Evolutionary conservation across 2,113 vertebrate genomes (phyloP).

Genomic region (Halichoerus grypus): DNA sequence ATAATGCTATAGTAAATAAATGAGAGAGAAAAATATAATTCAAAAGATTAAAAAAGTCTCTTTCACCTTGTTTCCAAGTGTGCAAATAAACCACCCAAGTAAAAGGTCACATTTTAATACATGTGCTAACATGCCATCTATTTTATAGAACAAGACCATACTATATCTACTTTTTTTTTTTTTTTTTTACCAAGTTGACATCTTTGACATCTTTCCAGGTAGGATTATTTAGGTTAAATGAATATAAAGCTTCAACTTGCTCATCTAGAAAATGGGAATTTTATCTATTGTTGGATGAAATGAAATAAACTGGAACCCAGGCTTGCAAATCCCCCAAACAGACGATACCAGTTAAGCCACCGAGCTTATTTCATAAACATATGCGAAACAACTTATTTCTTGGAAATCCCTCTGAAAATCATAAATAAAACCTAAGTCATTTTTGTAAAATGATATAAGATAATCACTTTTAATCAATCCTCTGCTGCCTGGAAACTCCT

Average conservation of each 20-base stretch:
- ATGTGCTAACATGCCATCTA: background rate
- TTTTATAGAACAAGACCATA: background rate
- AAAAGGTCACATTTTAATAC: background rate
- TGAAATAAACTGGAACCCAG: background rate
- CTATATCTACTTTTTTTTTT: background rate
- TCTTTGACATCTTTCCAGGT: background rate
- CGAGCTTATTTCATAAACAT: background rate
- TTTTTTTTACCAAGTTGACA: background rate
- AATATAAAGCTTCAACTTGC: background rate
- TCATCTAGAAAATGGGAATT: background rate
- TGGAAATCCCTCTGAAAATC: background rate
- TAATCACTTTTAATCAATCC: background rate
- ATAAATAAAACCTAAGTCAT: background rate
- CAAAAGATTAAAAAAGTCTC: background rate
- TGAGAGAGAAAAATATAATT: background rate
- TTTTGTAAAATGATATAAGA: background rate
- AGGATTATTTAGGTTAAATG: background rate
- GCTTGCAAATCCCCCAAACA: background rate
- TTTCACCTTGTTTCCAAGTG: background rate
- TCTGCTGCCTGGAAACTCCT: background rate
- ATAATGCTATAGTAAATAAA: background rate
- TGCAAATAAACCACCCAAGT: background rate
- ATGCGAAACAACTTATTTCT: background rate
- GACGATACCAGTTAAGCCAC: background rate
- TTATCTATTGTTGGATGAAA: background rate